These are phyloP conservation scores for Hydropotes inermis DNA, from an alignment of 2,113 vertebrate species.

Conservation along the genomic window DNA sequence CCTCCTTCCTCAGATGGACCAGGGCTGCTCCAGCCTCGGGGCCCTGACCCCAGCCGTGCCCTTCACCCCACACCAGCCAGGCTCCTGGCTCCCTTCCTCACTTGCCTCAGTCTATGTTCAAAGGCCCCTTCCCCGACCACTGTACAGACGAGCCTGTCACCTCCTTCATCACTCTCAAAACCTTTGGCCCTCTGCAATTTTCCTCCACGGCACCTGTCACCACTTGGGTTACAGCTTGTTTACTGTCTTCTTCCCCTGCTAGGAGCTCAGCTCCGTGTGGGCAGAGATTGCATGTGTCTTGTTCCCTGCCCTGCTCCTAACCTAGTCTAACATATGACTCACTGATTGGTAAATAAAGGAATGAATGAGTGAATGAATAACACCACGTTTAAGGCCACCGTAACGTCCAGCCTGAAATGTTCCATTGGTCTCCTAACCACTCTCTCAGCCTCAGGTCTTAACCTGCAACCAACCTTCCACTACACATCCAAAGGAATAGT, in stretches of 20 bases:
- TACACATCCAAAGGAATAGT: not conserved
- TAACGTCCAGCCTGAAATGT: not conserved
- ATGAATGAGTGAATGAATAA: not conserved
- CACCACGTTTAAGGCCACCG: not conserved
- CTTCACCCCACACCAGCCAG: not conserved
- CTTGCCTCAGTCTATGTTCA: not conserved
- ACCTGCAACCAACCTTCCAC: not conserved
- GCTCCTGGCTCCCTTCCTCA: not conserved
- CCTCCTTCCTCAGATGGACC: not conserved
- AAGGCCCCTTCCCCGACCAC: not conserved
- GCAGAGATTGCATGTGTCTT: not conserved
- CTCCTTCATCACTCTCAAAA: not conserved
- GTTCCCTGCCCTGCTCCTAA: not conserved
- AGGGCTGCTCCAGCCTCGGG: not conserved
- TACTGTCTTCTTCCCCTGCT: too few species aligned
- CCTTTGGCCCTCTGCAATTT: not conserved
- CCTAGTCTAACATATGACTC: not conserved
- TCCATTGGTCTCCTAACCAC: not conserved
- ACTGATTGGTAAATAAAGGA: not conserved
- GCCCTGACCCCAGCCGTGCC: not conserved
- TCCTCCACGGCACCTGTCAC: not conserved
- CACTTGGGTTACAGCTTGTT: too few species aligned
- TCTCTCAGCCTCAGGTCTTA: not conserved
- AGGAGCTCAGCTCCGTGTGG: not conserved
- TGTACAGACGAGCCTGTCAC: not conserved